Base-by-base conservation (phyloP, 2,888 invertebrate species). In the Schizotus pectinicornis region DNA sequence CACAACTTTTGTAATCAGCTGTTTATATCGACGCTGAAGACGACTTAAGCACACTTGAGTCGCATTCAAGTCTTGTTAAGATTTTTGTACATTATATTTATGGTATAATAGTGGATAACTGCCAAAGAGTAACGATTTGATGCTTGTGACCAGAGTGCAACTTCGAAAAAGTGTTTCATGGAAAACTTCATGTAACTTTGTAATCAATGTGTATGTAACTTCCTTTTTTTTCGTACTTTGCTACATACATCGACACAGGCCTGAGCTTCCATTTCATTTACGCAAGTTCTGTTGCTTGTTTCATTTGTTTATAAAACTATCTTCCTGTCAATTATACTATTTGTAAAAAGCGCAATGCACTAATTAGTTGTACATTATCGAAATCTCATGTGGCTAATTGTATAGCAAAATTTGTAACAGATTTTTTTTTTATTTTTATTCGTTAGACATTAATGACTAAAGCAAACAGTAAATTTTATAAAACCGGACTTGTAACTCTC, bases 71-170 rank as follows among this genome's bases (percentile, higher is more conserved):
- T 9, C 13, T 12, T 36, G 14, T 32, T 45, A 30, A 33, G 34
- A 30, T 49, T 53, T 54, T 54, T 60, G 59, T 59, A 56, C 51
- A 61, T 58, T 61, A 57, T 53, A 61, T 43, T 49, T 43, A 51
- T 61, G 38, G 51, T 56, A 63, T 62, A 51, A 56, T 59, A 59
- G 57, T 57, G 67, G 58, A 68, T 70, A 71, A 71, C 72, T 72
- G 72, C 72, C 72, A 72, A 72, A 72, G 72, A 72, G 65, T 62
- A 38, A 63, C 63, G 62, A 54, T 58, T 68, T 66, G 67, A 69
- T 67, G 67, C 64, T 65, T 68, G 64, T 56, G 55, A 58, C 59
- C 56, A 56, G 56, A 64, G 34, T 63, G 63, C 46, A 48, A 58
- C 59, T 59, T 51, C 31, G 53, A 49, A 55, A 55, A 57, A 52